Conservation (phyloP, 2,797 vertebrate species). For the Helostoma temminkii region DNA sequence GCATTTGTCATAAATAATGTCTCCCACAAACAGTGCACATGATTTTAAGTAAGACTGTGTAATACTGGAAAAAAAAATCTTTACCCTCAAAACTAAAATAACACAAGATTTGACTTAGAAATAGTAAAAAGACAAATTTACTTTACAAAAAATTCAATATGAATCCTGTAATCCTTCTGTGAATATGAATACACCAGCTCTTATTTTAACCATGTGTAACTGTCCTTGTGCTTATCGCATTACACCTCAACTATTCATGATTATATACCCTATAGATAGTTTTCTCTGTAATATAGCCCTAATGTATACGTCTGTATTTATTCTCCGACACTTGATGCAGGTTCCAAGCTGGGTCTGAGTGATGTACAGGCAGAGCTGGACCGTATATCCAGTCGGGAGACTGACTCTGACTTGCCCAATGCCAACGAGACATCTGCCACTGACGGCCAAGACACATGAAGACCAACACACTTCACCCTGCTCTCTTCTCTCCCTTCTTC, state of each 20-base stretch:
- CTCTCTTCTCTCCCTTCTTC: constrained; percentile 30
- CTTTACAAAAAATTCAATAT: neutral
- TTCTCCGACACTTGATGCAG: constrained; percentile 71
- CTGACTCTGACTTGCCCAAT: constrained; percentile 87
- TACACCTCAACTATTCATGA: constrained; percentile 16
- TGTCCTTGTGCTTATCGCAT: constrained; percentile 39
- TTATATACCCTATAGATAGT: neutral
- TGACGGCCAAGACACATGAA: constrained; percentile 92
- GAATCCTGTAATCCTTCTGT: neutral
- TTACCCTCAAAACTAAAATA: constrained; percentile 22
- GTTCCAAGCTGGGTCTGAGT: constrained; percentile 95
- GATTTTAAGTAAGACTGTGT: constrained; percentile 64
- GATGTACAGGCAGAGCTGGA: constrained; percentile 98
- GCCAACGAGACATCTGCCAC: constrained; percentile 80
- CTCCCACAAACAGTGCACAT: constrained; percentile 57
- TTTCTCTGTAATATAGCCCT: neutral
- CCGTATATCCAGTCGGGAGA: constrained; percentile 95
- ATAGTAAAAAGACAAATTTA: neutral
- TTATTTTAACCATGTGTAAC: constrained; percentile 64
- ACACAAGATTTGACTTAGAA: constrained; percentile 9
- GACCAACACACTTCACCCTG: constrained; percentile 70
- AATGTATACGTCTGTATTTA: neutral
- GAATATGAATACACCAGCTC: constrained; percentile 38
- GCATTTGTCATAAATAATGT: constrained; percentile 44
- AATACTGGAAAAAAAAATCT: neutral